Evolutionary conservation across 2,113 vertebrate species (phyloP).

Genomic region (Caretta caretta): DNA sequence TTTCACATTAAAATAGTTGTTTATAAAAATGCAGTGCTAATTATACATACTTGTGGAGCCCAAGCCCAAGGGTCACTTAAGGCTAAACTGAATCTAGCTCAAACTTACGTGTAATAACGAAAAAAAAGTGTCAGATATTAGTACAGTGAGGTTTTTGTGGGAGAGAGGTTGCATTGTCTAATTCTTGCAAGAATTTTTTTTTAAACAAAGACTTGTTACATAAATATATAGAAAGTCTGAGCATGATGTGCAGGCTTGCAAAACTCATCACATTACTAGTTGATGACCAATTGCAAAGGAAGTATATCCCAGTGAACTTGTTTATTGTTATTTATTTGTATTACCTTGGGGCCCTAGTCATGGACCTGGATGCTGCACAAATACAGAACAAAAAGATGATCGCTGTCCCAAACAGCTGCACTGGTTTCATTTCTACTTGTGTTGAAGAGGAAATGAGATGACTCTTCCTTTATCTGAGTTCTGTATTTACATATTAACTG

Average conservation of each 20-base stretch:
- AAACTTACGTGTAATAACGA: background rate
- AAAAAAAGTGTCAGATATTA: background rate
- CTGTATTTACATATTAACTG: background rate
- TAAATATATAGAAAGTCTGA: background rate
- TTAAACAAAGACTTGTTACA: background rate
- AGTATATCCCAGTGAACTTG: background rate
- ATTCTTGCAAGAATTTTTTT: background rate
- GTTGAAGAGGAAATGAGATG: background rate
- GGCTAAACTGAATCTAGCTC: conserved; percentile 7
- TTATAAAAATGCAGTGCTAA: conserved; percentile 44
- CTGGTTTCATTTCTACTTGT: background rate
- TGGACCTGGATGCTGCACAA: background rate
- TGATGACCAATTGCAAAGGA: background rate
- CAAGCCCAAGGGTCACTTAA: background rate
- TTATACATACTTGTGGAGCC: conserved; percentile 18
- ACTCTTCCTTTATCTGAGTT: background rate
- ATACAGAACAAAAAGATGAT: background rate
- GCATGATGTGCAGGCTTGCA: background rate
- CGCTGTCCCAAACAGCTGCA: background rate
- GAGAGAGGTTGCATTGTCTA: background rate
- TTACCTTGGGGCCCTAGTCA: background rate
- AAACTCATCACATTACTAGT: background rate
- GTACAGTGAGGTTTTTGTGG: background rate
- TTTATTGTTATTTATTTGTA: background rate
- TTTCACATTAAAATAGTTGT: conserved; percentile 47